These are phyloP conservation scores for Zoanthus sansibaricus DNA, from an alignment of 92 coral and sea anemone genomes.

Conservation along the genomic window DNA sequence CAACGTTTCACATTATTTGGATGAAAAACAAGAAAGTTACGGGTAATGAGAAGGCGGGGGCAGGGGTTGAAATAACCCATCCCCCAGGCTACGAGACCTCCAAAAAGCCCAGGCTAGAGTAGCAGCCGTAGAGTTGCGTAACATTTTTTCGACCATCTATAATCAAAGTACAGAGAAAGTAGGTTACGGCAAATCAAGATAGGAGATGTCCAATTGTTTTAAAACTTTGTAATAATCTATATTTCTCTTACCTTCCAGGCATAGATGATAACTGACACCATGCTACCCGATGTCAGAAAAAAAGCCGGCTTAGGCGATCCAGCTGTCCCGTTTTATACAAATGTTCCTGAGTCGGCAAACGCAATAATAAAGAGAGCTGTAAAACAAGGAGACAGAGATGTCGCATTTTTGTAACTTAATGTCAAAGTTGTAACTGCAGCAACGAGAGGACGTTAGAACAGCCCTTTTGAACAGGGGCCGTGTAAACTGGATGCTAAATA, in stretches of 20 bases:
- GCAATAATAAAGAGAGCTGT: conserved; percentile 39
- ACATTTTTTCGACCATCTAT: not conserved
- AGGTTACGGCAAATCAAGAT: not conserved
- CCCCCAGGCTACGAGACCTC: not conserved
- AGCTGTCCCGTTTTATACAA: conserved; percentile 30
- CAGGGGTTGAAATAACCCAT: not conserved
- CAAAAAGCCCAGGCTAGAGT: not conserved
- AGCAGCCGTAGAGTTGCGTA: not conserved
- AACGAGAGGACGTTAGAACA: conserved; percentile 1
- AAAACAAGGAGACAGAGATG: conserved; percentile 9
- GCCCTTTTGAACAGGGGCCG: conserved; percentile 22
- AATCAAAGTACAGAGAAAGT: not conserved
- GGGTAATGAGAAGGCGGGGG: not conserved
- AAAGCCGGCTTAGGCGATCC: conserved; percentile 50
- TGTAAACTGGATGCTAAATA: not conserved
- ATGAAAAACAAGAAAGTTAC: not conserved
- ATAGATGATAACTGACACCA: conserved; percentile 22
- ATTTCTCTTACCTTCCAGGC: conserved; percentile 20
- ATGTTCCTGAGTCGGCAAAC: conserved; percentile 44
- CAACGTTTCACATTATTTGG: not conserved
- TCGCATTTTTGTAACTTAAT: conserved; percentile 6
- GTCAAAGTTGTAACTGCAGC: not conserved
- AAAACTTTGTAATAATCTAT: not conserved
- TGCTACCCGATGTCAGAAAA: conserved; percentile 5
- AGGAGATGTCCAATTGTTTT: not conserved